Evolutionary conservation across 2,888 invertebrate species (phyloP), one percentile per base, ranked within the genome.

Genomic region (Dynastes tityus): DNA sequence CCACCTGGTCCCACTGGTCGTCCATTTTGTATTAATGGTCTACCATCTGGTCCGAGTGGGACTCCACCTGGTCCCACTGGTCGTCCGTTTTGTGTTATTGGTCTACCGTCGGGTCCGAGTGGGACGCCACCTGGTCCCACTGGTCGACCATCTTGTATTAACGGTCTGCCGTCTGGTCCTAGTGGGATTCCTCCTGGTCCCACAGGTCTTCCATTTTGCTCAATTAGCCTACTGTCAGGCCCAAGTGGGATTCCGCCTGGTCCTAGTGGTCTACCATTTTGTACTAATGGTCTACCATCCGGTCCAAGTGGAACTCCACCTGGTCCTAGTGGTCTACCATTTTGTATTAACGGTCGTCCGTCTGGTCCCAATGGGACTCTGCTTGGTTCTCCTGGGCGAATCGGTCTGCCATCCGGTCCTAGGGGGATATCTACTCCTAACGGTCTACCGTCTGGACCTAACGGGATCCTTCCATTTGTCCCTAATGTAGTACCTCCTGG

Each of bases 51-150:
- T 77, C 70, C 61, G 61, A 51, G 61, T 8, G 64, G 64, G 55
- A 78, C 53, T 71, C 16, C 76, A 32, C 81, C 82, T 27, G 83
- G 82, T 32, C 80, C 40, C 27, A 22, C 5, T 4, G 76, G 76
- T 49, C 40, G 51, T 51, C 81, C 81, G 75, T 81, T 82, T 40
- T 83, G 82, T 27, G 79, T 40, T 45, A 64, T 6, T 16, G 63
- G 76, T 22, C 29, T 40, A 32, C 81, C 81, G n/a, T 13, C 40
- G 1, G 74, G 74, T 27, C 13, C 40, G n/a, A 37, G 16, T 27
- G 71, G 71, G 8, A 53, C 71, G 2, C 32, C 5, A 32, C 5
- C 32, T 37, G 32, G 32, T 37, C 32, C 32, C 5, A 37, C 0
- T 37, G 32, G 32, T 22, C 22, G 22, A 1, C 22, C 22, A 32